phyloP scores from a whole-genome alignment of 2,888 invertebrate species.

The Xestia ashworthii region DNA sequence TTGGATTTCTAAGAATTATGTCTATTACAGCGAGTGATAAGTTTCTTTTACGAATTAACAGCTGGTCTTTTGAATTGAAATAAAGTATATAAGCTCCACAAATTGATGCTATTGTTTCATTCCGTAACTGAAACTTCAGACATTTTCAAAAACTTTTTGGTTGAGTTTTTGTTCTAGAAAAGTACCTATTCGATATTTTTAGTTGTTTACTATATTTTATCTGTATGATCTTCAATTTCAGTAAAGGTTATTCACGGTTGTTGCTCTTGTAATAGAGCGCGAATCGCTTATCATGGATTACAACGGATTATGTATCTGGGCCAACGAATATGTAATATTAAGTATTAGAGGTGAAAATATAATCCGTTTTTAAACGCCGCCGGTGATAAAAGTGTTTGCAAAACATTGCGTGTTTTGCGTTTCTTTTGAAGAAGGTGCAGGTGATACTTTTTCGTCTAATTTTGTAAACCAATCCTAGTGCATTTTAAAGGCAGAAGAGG shows the following conservation, averaged over 20 bases:
- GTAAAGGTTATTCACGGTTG: slow-evolving; percentile 51
- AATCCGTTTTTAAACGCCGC: slow-evolving; percentile 25
- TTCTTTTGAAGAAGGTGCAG: not conserved
- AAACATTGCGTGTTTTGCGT: not conserved
- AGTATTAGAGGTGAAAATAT: slow-evolving; percentile 18
- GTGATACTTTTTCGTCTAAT: not conserved
- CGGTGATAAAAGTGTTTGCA: slow-evolving; percentile 12
- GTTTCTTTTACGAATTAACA: not conserved
- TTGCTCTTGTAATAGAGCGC: slow-evolving; percentile 36
- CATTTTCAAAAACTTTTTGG: not conserved
- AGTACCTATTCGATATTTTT: not conserved
- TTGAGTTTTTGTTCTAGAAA: slow-evolving; percentile 10
- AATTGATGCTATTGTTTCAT: not conserved
- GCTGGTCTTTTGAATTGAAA: not conserved
- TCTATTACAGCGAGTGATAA: slow-evolving; percentile 5
- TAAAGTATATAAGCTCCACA: not conserved
- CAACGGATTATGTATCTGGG: slow-evolving; percentile 30
- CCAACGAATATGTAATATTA: slow-evolving; percentile 19
- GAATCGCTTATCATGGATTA: slow-evolving; percentile 46
- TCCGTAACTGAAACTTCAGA: not conserved
- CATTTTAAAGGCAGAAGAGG: not conserved
- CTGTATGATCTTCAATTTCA: slow-evolving; percentile 33
- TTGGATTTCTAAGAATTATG: slow-evolving; percentile 3
- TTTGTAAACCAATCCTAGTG: not conserved
- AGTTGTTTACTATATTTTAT: slow-evolving; percentile 14